A percentile compares a stretch with the other conserved stretches of the same genome.
phyloP scores from a whole-genome alignment of 2,113 vertebrate genomes.

The Plectropomus leopardus region DNA sequence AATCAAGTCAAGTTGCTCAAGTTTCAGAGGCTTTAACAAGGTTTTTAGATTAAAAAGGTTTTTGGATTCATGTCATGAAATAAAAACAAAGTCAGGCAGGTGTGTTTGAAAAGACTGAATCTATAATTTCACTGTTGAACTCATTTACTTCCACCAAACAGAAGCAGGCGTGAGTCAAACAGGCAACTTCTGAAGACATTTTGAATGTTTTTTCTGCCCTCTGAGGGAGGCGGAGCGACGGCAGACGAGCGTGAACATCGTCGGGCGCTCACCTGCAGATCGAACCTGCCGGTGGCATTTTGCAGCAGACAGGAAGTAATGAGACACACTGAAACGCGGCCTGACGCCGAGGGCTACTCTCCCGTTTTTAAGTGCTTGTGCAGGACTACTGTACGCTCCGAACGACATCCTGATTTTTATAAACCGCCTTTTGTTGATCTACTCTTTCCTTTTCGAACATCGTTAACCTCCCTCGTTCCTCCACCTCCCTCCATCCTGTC shows the following conservation, averaged over 20 bases:
- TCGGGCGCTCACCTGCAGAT: not conserved
- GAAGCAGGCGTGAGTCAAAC: not conserved
- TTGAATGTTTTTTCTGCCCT: slow-evolving; percentile 57
- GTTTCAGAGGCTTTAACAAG: no score
- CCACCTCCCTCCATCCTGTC: not conserved
- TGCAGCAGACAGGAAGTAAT: not conserved
- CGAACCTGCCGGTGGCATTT: slow-evolving; percentile 22
- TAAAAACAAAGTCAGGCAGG: not conserved
- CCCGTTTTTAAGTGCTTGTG: slow-evolving; percentile 5
- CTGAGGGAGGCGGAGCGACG: not conserved
- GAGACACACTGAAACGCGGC: not conserved
- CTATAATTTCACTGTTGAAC: not conserved
- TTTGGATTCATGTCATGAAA: not conserved
- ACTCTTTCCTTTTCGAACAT: not conserved
- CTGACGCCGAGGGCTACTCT: not conserved
- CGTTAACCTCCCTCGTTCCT: not conserved
- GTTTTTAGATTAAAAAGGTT: not conserved
- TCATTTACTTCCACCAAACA: not conserved
- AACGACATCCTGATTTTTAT: not conserved
- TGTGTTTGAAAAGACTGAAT: not conserved
- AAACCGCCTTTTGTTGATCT: slow-evolving; percentile 17
- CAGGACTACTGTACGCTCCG: slow-evolving; percentile 21
- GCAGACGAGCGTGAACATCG: not conserved
- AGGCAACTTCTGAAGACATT: slow-evolving; percentile 11
- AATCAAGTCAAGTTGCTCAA: no score